These are phyloP conservation scores for Dolichoris vasculosae DNA, from an alignment of 1,140 invertebrate genomes.

Conservation along the genomic window DNA sequence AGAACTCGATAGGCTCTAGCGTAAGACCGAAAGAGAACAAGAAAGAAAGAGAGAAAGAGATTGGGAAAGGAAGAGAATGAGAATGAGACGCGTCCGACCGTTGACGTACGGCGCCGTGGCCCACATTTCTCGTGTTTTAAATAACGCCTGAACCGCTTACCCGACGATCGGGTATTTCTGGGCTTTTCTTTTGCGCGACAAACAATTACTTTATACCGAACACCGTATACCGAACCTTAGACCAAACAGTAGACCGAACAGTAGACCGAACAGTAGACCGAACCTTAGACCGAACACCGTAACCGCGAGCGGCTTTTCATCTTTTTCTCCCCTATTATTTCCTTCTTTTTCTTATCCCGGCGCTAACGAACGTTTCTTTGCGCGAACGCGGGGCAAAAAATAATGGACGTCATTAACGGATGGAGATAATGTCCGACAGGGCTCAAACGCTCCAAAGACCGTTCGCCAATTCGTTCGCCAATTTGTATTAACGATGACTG, in stretches of 20 bases:
- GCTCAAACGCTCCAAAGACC: constrained; percentile 45
- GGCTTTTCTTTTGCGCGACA: background rate
- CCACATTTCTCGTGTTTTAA: constrained; percentile 65
- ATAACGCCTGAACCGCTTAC: constrained; percentile 54
- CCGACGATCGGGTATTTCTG: background rate
- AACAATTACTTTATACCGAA: background rate
- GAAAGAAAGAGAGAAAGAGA: background rate
- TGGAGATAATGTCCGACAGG: constrained; percentile 57
- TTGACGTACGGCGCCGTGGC: constrained; percentile 54
- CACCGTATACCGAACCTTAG: too few species aligned
- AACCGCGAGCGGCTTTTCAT: constrained; percentile 9
- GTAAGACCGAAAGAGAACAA: background rate
- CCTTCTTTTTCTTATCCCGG: constrained; percentile 20
- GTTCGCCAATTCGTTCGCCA: constrained; percentile 19
- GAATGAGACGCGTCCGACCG: constrained; percentile 2
- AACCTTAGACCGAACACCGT: too few species aligned
- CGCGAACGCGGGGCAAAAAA: constrained; percentile 59
- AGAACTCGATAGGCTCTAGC: constrained; percentile 25
- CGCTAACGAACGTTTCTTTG: constrained; percentile 57
- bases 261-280: too few species aligned
- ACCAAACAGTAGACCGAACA: too few species aligned
- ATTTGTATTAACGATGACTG: constrained; percentile 55
- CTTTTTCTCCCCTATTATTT: constrained; percentile 29
- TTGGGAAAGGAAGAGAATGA: background rate
- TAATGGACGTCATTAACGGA: constrained; percentile 62